phyloP scores from a whole-genome alignment of 2,113 vertebrate species.

The Bungarus multicinctus region DNA sequence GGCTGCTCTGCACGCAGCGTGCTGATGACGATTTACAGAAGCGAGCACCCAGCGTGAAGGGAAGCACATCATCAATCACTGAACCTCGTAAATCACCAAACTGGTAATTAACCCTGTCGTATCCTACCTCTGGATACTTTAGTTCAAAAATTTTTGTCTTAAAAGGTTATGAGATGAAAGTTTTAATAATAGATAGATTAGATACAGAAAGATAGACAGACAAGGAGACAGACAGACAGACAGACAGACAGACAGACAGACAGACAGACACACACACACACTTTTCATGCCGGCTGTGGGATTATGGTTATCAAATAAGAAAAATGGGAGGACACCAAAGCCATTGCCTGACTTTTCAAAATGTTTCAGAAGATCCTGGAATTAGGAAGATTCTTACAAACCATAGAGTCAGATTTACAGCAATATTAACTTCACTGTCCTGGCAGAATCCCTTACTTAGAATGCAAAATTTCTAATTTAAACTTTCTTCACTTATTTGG shows the following conservation, averaged over 20 bases:
- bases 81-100: too few species aligned
- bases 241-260: too few species aligned
- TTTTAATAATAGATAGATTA: neutral
- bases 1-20: too few species aligned
- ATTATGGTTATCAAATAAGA: neutral
- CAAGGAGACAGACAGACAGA: too few species aligned
- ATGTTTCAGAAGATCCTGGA: neutral
- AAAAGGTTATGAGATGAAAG: neutral
- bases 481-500: neutral
- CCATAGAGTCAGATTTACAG: neutral
- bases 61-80: too few species aligned
- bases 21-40: too few species aligned
- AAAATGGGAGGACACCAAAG: neutral
- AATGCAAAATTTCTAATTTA: neutral
- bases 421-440: neutral
- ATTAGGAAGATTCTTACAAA: neutral
- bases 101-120: too few species aligned
- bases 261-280: too few species aligned
- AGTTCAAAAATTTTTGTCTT: neutral
- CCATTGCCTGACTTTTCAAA: neutral
- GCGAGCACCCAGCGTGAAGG: too few species aligned
- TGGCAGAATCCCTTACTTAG: neutral
- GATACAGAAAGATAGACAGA: neutral
- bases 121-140: too few species aligned
- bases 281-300: neutral